Evolutionary conservation across 1,140 invertebrate genomes (phyloP).

Genomic region (Hyposmocoma kahamanoa): DNA sequence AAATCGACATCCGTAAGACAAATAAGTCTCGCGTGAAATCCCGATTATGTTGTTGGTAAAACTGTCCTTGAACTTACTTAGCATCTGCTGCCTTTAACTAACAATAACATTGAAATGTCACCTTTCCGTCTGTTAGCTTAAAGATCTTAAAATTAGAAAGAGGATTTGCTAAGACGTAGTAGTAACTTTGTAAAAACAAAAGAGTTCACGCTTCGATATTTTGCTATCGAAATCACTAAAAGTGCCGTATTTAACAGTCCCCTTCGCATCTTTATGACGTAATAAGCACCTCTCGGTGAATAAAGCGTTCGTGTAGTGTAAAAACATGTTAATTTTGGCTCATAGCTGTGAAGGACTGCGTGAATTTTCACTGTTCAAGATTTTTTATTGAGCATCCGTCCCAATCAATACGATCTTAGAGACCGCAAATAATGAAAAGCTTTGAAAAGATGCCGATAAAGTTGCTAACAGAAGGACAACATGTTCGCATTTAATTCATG

Average conservation of each 20-base stretch:
- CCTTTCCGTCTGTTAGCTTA: not conserved
- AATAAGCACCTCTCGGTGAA: slow-evolving; percentile 9
- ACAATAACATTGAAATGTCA: not conserved
- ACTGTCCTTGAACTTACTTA: slow-evolving; percentile 9
- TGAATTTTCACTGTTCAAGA: not conserved
- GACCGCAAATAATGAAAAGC: not conserved
- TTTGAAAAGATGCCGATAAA: not conserved
- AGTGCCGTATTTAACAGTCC: slow-evolving; percentile 31
- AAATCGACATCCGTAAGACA: slow-evolving; percentile 42
- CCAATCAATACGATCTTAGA: not conserved
- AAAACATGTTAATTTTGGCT: not conserved
- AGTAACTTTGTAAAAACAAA: not conserved
- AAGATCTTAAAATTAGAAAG: not conserved
- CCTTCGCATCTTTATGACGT: slow-evolving; percentile 6
- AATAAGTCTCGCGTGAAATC: slow-evolving; percentile 58
- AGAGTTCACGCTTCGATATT: slow-evolving; percentile 36
- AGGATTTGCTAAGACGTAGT: not conserved
- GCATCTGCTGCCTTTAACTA: not conserved
- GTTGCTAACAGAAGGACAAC: not conserved
- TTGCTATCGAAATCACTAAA: slow-evolving; percentile 24
- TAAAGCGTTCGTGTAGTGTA: not conserved
- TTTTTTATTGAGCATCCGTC: not conserved
- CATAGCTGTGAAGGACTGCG: not conserved
- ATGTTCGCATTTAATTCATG: not conserved
- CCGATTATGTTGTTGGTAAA: slow-evolving; percentile 36